Conservation (phyloP, 2,888 invertebrate genomes). For the Carterocephalus palaemon region DNA sequence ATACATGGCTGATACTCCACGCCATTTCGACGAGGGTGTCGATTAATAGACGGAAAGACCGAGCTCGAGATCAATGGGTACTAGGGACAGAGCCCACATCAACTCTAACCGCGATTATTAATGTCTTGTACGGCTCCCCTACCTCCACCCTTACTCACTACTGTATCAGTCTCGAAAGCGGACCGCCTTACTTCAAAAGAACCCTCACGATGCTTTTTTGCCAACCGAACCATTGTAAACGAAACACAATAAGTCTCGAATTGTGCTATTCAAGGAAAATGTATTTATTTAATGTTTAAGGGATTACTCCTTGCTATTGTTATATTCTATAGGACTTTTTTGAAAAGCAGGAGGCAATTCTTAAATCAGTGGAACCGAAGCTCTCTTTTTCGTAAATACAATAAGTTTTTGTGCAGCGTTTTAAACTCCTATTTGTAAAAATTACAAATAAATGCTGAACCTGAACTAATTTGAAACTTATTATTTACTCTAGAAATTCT, state of each 20-base stretch:
- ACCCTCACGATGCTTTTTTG: slow-evolving; percentile 40
- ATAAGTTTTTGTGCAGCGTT: too few species aligned
- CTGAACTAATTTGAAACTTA: background rate
- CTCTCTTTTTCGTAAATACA: slow-evolving; percentile 18
- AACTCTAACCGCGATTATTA: slow-evolving; percentile 38
- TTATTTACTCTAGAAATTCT: background rate
- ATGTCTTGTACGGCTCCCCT: slow-evolving; percentile 38
- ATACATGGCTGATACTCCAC: slow-evolving; percentile 5
- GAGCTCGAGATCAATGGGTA: slow-evolving; percentile 12
- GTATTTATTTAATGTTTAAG: slow-evolving; percentile 40
- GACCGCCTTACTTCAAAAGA: slow-evolving; percentile 37
- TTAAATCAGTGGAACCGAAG: too few species aligned
- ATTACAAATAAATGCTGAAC: too few species aligned
- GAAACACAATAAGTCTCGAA: slow-evolving; percentile 50
- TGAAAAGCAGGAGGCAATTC: too few species aligned
- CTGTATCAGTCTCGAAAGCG: slow-evolving; percentile 34
- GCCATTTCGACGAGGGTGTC: slow-evolving; percentile 2
- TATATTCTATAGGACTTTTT: too few species aligned
- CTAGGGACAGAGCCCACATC: slow-evolving; percentile 20
- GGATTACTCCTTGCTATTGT: slow-evolving; percentile 43
- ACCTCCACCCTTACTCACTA: slow-evolving; percentile 36
- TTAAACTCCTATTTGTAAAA: too few species aligned
- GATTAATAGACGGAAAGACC: slow-evolving; percentile 7
- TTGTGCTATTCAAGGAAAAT: slow-evolving; percentile 48
- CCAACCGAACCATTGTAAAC: slow-evolving; percentile 44